Percentiles rank a stretch among this genome's conserved stretches.
phyloP scores from a whole-genome alignment of 92 coral and sea anemone species.

The Zoanthus sansibaricus region DNA sequence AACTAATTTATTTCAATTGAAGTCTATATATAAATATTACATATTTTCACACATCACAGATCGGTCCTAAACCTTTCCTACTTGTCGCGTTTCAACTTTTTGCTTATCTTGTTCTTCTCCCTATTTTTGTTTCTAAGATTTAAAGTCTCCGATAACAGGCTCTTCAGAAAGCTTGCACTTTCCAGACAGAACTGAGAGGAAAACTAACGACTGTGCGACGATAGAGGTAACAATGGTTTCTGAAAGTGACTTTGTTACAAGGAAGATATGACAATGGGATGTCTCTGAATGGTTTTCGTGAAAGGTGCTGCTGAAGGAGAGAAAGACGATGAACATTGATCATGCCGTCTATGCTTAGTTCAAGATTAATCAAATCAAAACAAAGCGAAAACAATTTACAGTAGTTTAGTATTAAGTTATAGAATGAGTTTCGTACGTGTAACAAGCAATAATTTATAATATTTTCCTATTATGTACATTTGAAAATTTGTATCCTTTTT shows the following conservation, averaged over 20 bases:
- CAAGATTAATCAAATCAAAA: neutral
- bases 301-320: neutral
- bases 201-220: neutral
- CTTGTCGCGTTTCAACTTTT: neutral
- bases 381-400: neutral
- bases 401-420: neutral
- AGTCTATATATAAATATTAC: too few relatives aligned
- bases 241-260: slow-evolving; percentile 15
- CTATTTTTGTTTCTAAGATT: neutral
- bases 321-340: neutral
- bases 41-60: too few relatives aligned
- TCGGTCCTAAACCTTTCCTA: neutral
- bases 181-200: neutral
- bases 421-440: neutral
- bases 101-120: neutral
- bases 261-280: neutral
- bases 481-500: neutral
- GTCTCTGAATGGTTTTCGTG: neutral
- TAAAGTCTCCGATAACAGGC: neutral
- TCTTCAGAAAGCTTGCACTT: slow-evolving; percentile 1
- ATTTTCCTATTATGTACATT: neutral
- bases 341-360: neutral
- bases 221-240: slow-evolving; percentile 24
- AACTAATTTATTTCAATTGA: too few relatives aligned
- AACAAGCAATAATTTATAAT: neutral